Evolutionary conservation across 2,113 vertebrate genomes (phyloP).

Genomic region (Chloropsis cyanopogon): DNA sequence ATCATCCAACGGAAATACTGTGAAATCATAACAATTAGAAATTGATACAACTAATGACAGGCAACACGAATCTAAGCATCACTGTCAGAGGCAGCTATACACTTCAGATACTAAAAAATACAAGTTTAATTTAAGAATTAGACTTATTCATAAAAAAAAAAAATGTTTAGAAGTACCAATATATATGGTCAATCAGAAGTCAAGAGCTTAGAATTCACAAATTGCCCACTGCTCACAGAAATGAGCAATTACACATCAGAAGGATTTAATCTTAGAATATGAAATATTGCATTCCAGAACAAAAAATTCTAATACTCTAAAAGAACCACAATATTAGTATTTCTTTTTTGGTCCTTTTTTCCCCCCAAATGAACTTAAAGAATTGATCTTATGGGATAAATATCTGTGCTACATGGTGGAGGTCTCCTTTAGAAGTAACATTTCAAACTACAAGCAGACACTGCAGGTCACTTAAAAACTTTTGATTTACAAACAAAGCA

Average conservation of each 20-base stretch:
- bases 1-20: conserved; percentile 18
- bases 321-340: background rate
- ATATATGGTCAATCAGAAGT: background rate
- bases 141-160: background rate
- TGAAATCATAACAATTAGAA: conserved; percentile 60
- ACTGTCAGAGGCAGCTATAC: background rate
- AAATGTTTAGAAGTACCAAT: background rate
- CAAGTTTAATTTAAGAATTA: background rate
- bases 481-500: conserved; percentile 78
- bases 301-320: background rate
- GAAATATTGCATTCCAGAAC: background rate
- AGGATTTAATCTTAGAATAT: background rate
- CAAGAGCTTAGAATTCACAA: background rate
- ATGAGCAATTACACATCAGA: background rate
- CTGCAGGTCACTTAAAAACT: conserved; percentile 73
- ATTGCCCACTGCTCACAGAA: background rate
- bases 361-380: background rate
- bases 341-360: background rate
- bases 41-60: background rate
- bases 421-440: conserved; percentile 37
- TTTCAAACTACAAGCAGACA: conserved; percentile 63
- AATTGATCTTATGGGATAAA: conserved; percentile 33
- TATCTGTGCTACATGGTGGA: conserved; percentile 12
- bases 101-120: background rate
- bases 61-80: background rate